phyloP scores from a whole-genome alignment of 2,113 vertebrate genomes.

The Myiagra hebetior region DNA sequence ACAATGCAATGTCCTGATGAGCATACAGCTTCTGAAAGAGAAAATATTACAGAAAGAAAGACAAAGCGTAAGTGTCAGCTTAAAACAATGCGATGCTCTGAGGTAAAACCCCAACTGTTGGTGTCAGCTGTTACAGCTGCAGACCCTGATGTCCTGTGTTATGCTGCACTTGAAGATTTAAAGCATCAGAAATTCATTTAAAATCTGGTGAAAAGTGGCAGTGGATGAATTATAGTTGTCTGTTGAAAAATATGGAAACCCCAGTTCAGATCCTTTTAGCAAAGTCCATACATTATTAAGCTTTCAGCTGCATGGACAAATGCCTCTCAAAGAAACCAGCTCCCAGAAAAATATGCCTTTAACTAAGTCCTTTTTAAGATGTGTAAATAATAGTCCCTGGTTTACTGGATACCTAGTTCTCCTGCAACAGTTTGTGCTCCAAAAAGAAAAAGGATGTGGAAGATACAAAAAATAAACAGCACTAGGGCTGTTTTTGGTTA shows the following conservation, averaged over 20 bases:
- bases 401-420: neutral
- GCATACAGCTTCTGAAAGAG: neutral
- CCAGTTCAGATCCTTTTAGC: neutral
- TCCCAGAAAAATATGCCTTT: neutral
- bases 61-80: neutral
- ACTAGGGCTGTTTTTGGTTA: neutral
- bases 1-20: neutral
- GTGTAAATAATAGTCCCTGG: neutral
- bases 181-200: neutral
- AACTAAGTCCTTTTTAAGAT: neutral
- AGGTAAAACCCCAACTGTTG: neutral
- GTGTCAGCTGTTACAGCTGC: neutral
- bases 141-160: neutral
- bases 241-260: neutral
- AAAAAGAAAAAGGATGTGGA: neutral
- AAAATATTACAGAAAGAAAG: neutral
- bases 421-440: neutral
- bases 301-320: neutral
- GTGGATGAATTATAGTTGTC: neutral
- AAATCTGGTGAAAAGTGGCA: neutral
- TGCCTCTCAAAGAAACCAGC: neutral
- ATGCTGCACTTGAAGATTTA: neutral
- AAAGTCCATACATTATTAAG: neutral
- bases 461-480: neutral
- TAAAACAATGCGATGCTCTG: neutral